Evolutionary conservation across 2,113 vertebrate species (phyloP).

Genomic region (Phyllopteryx taeniolatus): DNA sequence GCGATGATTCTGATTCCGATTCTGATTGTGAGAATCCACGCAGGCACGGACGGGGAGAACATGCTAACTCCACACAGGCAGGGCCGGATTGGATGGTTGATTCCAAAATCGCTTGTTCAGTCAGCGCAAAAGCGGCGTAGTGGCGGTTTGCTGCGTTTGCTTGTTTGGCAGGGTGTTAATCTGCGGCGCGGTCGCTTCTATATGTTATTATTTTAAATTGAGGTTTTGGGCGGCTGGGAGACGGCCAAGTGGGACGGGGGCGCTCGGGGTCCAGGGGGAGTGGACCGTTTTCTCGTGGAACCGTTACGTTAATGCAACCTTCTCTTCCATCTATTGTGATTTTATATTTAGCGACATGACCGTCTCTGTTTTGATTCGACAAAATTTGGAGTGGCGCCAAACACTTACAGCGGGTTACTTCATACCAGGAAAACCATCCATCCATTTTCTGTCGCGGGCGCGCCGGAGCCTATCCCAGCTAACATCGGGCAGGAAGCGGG

Average conservation of each 20-base stretch:
- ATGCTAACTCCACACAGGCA: no score
- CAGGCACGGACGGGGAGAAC: no score
- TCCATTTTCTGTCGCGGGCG: no score
- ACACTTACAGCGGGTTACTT: background rate
- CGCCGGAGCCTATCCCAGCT: no score
- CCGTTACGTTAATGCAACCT: background rate
- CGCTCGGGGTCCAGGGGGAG: slow-evolving; percentile 62
- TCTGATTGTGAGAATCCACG: no score
- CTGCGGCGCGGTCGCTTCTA: slow-evolving; percentile 14
- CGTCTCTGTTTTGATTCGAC: background rate
- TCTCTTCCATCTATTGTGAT: background rate
- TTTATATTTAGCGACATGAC: background rate
- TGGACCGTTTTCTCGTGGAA: slow-evolving; percentile 34
- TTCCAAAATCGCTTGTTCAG: background rate
- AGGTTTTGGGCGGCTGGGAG: slow-evolving; percentile 20
- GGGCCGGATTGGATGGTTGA: background rate
- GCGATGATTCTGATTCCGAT: no score
- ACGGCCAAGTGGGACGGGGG: slow-evolving; percentile 10
- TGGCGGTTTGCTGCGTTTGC: slow-evolving; percentile 8
- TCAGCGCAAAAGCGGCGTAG: background rate
- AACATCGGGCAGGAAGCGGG: no score
- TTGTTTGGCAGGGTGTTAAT: slow-evolving; percentile 25
- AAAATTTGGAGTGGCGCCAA: background rate
- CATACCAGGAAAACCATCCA: background rate
- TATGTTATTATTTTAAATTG: slow-evolving; percentile 26